These are phyloP conservation scores for Ischnus inquisitorius DNA, from an alignment of 2,888 invertebrate species.

Conservation along the genomic window DNA sequence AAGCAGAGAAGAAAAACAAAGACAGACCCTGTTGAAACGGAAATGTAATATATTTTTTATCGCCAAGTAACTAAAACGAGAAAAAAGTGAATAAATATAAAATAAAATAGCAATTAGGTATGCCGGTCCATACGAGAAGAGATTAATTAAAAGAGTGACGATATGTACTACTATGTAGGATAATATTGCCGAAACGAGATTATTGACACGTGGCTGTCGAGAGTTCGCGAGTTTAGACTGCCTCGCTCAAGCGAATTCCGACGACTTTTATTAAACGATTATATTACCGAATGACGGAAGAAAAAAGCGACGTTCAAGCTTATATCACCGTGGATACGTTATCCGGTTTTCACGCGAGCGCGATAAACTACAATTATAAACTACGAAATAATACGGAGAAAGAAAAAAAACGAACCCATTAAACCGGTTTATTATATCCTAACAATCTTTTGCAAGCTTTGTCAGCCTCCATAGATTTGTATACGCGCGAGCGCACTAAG, in stretches of 20 bases:
- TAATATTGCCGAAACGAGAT: conserved; percentile 49
- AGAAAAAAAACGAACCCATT: conserved; percentile 28
- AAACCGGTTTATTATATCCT: conserved; percentile 51
- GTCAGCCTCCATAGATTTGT: conserved; percentile 71
- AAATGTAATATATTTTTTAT: conserved; percentile 74
- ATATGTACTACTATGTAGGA: conserved; percentile 57
- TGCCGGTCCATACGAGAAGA: conserved; percentile 64
- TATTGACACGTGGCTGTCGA: conserved; percentile 54
- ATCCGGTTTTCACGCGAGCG: conserved; percentile 65
- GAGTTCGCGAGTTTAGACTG: conserved; percentile 62
- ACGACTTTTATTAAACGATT: conserved; percentile 65
- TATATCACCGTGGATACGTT: conserved; percentile 63
- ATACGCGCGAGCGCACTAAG: conserved; percentile 55
- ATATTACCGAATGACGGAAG: conserved; percentile 26
- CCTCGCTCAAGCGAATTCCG: conserved; percentile 62
- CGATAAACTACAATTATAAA: conserved; percentile 51
- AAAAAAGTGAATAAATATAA: conserved; percentile 19
- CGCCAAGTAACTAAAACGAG: conserved; percentile 64
- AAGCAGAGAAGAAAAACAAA: conserved; percentile 4
- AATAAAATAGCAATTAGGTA: conserved; percentile 59
- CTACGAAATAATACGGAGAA: conserved; percentile 28
- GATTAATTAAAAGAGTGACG: conserved; percentile 54
- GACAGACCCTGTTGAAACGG: conserved; percentile 63
- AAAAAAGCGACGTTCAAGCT: conserved; percentile 58
- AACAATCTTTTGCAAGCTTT: conserved; percentile 68